A percentile compares a stretch with the other conserved stretches of the same genome.
Conservation (phyloP, 2,113 vertebrate genomes). For the Lamprotornis superbus region DNA sequence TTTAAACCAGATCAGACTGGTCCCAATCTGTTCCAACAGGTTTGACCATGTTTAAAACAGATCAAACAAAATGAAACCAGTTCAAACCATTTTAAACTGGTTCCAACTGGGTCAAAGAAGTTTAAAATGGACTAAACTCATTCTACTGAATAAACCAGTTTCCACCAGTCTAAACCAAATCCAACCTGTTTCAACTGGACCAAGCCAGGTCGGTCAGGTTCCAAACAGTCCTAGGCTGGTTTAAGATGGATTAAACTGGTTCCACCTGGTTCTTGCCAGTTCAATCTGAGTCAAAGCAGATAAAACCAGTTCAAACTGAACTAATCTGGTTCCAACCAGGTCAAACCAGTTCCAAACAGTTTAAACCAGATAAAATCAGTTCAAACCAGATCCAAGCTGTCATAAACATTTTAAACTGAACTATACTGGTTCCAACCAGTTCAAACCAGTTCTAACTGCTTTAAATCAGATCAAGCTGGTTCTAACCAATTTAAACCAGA, state of each 20-base stretch:
- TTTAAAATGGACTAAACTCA: not conserved
- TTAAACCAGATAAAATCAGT: not conserved
- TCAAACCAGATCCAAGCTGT: not conserved
- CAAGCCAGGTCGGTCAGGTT: not conserved
- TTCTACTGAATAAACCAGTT: not conserved
- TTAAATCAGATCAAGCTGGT: not conserved
- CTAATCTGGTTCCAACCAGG: not conserved
- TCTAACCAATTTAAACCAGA: not conserved
- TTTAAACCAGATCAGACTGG: not conserved
- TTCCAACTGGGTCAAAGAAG: not conserved
- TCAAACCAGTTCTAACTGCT: not conserved
- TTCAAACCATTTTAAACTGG: not conserved
- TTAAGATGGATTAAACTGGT: not conserved
- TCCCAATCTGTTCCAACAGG: too few relatives aligned
- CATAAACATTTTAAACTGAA: not conserved
- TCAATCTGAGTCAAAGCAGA: not conserved
- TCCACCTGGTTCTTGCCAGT: fast-evolving
- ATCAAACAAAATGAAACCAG: fast-evolving
- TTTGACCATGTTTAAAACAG: fast-evolving
- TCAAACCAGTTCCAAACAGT: not conserved
- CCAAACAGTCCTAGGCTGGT: fast-evolving
- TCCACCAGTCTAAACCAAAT: not conserved
- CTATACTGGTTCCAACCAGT: not conserved
- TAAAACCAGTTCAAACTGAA: not conserved
- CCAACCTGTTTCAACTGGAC: not conserved